These are phyloP conservation scores for Ammospiza nelsoni DNA, from an alignment of 2,113 vertebrate genomes.

Conservation along the genomic window DNA sequence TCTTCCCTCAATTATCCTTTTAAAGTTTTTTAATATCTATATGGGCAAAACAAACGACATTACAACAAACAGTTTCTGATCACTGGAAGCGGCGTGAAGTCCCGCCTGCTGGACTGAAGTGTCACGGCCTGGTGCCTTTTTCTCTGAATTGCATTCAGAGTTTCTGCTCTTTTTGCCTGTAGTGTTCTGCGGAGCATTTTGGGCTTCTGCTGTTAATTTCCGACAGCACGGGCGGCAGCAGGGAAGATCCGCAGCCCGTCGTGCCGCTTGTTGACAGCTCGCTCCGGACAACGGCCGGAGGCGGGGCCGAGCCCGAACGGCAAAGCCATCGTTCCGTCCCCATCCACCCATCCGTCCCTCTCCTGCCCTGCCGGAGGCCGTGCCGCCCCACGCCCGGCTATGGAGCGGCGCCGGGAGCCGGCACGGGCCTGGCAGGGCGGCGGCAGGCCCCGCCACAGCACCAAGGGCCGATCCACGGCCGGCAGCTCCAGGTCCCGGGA, in stretches of 20 bases:
- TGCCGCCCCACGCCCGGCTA: accelerated
- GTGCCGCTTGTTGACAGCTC: accelerated
- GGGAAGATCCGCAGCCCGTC: accelerated
- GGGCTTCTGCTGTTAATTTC: accelerated
- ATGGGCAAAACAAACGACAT: background rate
- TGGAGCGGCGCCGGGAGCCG: background rate
- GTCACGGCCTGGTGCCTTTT: background rate
- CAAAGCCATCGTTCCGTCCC: accelerated
- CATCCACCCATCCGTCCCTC: too few species aligned
- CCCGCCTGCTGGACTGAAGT: background rate
- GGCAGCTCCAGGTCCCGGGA: background rate
- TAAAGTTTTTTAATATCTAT: background rate
- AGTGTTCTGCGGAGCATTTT: background rate
- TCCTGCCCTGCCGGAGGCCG: accelerated
- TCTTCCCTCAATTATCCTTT: background rate
- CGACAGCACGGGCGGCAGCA: accelerated
- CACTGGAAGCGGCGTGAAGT: background rate
- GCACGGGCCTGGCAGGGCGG: background rate
- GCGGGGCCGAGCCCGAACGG: accelerated
- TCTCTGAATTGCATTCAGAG: too few species aligned
- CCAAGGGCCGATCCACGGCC: accelerated
- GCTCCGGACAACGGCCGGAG: background rate
- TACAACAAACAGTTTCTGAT: background rate
- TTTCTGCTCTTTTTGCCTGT: background rate
- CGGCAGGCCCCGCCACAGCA: accelerated